Percentiles rank a stretch among this genome's conserved stretches.
Evolutionary conservation across 2,113 vertebrate genomes (phyloP).

Genomic region (Ictalurus punctatus): DNA sequence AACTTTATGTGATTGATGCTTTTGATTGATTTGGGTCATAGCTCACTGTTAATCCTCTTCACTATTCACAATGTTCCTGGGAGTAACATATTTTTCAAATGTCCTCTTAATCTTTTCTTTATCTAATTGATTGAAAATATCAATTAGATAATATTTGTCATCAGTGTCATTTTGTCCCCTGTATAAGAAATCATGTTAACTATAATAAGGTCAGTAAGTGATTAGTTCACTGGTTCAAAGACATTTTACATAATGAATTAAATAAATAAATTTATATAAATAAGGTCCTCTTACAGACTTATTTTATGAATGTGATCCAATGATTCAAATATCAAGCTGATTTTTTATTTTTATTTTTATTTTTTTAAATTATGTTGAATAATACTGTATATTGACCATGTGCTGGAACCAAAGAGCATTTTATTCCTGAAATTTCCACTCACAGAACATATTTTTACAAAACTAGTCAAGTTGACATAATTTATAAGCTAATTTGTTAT

Average conservation of each 20-base stretch:
- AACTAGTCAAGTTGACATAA: neutral
- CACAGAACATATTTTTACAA: neutral
- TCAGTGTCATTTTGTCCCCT: neutral
- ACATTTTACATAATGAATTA: too few species aligned
- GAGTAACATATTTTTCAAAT: neutral
- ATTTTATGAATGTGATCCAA: neutral
- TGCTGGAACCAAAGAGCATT: neutral
- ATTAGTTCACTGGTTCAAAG: neutral
- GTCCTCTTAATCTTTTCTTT: neutral
- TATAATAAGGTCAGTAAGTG: neutral
- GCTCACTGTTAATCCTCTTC: constrained; percentile 1
- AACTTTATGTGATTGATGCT: constrained; percentile 17
- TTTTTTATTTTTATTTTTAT: too few species aligned
- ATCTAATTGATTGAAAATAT: neutral
- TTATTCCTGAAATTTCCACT: neutral
- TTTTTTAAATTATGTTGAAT: too few species aligned
- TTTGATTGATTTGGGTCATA: constrained; percentile 25
- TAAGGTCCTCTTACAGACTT: too few species aligned
- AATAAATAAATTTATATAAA: too few species aligned
- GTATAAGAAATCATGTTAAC: neutral
- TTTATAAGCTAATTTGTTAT: neutral
- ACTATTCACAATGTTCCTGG: neutral
- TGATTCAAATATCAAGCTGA: neutral
- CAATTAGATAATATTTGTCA: neutral
- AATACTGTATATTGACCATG: neutral